Evolutionary conservation across 2,113 vertebrate species (phyloP), one percentile per base, ranked within the genome.

Genomic region (Eurypyga helias): DNA sequence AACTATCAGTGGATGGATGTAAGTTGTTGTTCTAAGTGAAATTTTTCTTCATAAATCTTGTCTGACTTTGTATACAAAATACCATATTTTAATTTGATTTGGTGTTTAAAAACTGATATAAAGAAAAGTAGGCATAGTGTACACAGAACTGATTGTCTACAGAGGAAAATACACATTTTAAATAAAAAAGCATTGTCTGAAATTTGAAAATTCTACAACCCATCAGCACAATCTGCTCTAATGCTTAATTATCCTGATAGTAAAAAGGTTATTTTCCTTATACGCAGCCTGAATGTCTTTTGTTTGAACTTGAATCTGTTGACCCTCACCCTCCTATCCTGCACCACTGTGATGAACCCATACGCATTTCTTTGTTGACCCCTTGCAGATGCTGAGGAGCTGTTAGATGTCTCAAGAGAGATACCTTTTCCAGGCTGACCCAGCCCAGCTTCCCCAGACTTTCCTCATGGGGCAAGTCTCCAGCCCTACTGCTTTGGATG

Each of bases 231-330:
- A 33, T 58, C 20, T 88, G 5, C 11, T 70, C 13, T 65, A 41
- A 52, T 41, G 12, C 2, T 70, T 75, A 5, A 46, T 77, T 87
- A 36, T 43, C 9, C 2, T 51, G 20, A 28, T 2, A 41, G 10
- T 31, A 48, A 65, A n/a, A 36, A 64, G 2, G 1, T 17, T 46
- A n/a, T 65, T 70, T 38, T 24, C 2, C 0, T 57, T 66, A 28
- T 49, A 43, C 0, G 0, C 31, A 34, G 3, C 5, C 26, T 54
- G 17, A 45, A 58, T n/a, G n/a, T n/a, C n/a, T n/a, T n/a, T n/a
- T n/a, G n/a, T 66, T 89, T 83, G 31, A 58, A 1, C 24, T 71
- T 38, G 12, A 71, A 70, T 7, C 9, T 12, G 10, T 34, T 78
- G 21, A n/a, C 8, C 11, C 4, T 38, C 33, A 61, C 7, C 5